These are phyloP conservation scores for Argya squamiceps DNA, from an alignment of 2,797 vertebrate species.

Conservation along the genomic window DNA sequence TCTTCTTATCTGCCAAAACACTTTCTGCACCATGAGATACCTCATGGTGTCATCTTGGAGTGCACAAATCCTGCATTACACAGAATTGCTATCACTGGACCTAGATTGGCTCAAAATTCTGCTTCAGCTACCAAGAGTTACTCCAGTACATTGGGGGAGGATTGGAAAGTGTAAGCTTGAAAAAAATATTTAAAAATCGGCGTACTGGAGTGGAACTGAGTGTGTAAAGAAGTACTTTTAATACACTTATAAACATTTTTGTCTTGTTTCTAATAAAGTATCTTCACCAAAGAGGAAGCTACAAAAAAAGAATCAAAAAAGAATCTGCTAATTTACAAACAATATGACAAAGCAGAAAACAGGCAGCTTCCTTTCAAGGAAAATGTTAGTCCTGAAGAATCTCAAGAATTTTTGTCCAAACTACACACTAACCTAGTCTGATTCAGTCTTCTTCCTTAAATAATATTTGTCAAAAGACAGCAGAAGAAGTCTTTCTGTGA, in stretches of 20 bases:
- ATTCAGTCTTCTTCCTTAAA: fast-evolving
- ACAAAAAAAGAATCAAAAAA: neutral
- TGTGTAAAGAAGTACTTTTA: neutral
- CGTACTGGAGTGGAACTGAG: neutral
- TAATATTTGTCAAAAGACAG: neutral
- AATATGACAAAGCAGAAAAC: neutral
- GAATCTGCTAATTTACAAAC: neutral
- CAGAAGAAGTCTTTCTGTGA: neutral
- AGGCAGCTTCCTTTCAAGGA: neutral
- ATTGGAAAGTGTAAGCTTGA: neutral
- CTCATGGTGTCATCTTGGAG: neutral
- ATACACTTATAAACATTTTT: neutral
- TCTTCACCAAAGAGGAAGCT: neutral
- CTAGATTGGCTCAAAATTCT: neutral
- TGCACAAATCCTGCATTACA: neutral
- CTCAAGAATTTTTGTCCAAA: neutral
- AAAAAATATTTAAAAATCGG: neutral
- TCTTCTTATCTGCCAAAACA: neutral
- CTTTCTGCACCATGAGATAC: neutral
- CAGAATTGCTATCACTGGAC: neutral
- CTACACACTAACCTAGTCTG: neutral
- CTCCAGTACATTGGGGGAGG: neutral
- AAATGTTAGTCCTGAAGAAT: neutral
- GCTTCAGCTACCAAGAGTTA: neutral
- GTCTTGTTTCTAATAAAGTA: neutral